A percentile compares a stretch with the other conserved stretches of the same genome.
Evolutionary conservation across 2,888 invertebrate species (phyloP).

Genomic region (Ellobium chinense): DNA sequence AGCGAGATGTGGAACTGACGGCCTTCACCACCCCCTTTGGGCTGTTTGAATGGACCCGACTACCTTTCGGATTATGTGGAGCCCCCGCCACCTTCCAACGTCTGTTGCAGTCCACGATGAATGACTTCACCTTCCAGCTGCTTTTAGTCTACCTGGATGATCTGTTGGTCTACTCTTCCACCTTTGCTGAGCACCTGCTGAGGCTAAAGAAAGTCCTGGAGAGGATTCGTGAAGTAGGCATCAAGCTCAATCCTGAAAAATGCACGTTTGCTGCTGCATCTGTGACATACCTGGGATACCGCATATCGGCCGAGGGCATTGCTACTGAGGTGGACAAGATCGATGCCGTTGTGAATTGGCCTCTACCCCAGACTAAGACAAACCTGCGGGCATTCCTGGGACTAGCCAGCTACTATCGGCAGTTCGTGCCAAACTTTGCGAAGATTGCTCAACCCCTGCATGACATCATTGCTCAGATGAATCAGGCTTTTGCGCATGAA

Average conservation of each 20-base stretch:
- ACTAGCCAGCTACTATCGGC: conserved; percentile 48
- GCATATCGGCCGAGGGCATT: conserved; percentile 25
- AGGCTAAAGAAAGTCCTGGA: conserved; percentile 53
- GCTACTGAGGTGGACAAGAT: conserved; percentile 32
- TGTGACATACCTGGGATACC: conserved; percentile 49
- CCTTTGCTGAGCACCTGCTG: conserved; percentile 50
- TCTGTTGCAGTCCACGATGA: conserved; percentile 48
- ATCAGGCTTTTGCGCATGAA: too few relatives aligned
- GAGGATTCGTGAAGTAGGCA: conserved; percentile 52
- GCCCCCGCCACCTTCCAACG: conserved; percentile 21
- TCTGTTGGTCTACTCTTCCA: conserved; percentile 52
- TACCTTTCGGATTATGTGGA: conserved; percentile 11
- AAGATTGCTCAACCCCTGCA: conserved; percentile 47
- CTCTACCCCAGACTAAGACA: conserved; percentile 13
- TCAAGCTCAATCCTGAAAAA: too few relatives aligned
- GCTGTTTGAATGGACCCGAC: neutral
- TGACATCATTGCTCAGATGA: conserved; percentile 31
- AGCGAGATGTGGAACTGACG: conserved; percentile 5
- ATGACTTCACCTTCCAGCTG: conserved; percentile 38
- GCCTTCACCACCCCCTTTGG: conserved; percentile 26
- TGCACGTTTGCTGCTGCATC: conserved; percentile 39
- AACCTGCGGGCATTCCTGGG: conserved; percentile 46
- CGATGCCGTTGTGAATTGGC: conserved; percentile 27
- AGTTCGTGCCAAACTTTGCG: conserved; percentile 50
- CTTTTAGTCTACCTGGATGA: conserved; percentile 59